Conservation (phyloP, 2,888 invertebrate species). For the Tenthredo distinguenda region DNA sequence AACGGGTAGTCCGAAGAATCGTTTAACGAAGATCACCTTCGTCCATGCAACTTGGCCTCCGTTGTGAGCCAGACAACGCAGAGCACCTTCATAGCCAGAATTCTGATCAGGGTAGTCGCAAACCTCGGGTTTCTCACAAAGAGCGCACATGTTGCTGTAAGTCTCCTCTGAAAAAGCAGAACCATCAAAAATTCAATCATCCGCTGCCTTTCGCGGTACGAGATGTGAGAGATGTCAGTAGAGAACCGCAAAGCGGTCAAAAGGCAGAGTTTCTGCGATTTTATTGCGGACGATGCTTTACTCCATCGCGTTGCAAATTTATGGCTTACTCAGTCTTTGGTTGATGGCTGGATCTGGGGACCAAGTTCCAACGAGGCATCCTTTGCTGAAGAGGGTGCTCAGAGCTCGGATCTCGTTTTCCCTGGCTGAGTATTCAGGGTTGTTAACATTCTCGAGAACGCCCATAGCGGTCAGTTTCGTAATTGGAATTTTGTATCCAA, state of each 20-base stretch:
- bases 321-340: constrained; percentile 84
- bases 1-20: constrained; percentile 88
- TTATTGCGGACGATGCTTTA: too few species aligned
- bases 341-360: constrained; percentile 88
- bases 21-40: constrained; percentile 88
- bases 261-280: too few species aligned
- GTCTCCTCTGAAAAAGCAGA: constrained; percentile 81
- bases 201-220: neutral
- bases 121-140: constrained; percentile 87
- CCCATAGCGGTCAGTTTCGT: constrained; percentile 88
- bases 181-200: neutral
- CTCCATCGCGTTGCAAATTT: neutral
- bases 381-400: constrained; percentile 88
- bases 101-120: constrained; percentile 91
- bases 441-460: constrained; percentile 84
- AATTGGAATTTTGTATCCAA: constrained; percentile 92
- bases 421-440: constrained; percentile 84
- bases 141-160: constrained; percentile 88
- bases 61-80: constrained; percentile 89
- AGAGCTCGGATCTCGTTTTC: constrained; percentile 92
- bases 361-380: constrained; percentile 93
- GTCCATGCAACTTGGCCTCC: constrained; percentile 93
- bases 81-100: constrained; percentile 93
- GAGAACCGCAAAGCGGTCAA: too few species aligned
- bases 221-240: neutral